Evolutionary conservation across 1,140 invertebrate species (phyloP).

Genomic region (Vanessa tameamea): DNA sequence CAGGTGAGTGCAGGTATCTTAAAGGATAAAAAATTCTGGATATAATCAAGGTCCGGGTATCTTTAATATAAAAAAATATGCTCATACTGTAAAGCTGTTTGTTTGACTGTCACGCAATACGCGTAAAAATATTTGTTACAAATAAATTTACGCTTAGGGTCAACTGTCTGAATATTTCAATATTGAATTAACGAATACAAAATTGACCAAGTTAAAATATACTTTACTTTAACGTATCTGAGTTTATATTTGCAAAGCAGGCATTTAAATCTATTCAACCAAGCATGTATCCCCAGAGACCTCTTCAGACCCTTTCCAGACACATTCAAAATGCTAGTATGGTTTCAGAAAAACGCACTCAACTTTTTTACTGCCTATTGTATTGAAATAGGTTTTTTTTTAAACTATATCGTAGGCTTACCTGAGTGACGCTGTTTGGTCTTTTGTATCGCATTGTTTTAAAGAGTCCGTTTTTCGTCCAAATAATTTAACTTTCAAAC

Average conservation of each 20-base stretch:
- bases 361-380: constrained; percentile 27
- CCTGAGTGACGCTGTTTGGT: not conserved
- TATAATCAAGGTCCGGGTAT: no score
- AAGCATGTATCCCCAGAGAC: constrained; percentile 27
- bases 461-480: not conserved
- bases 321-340: constrained; percentile 36
- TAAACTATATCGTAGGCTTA: not conserved
- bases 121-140: not conserved
- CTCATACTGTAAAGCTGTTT: no score
- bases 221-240: not conserved
- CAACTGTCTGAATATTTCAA: constrained; percentile 23
- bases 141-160: not conserved
- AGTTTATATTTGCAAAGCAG: constrained; percentile 10
- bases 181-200: constrained; percentile 14
- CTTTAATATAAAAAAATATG: no score
- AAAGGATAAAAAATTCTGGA: no score
- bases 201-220: not conserved
- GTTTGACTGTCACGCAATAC: no score
- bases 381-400: constrained; percentile 11
- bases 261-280: constrained; percentile 11
- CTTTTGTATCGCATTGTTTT: not conserved
- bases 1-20: no score
- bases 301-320: constrained; percentile 36
- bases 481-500: not conserved
- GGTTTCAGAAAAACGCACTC: constrained; percentile 30